Base-by-base conservation (phyloP, 2,888 invertebrate species). In the Brenthis hecate region DNA sequence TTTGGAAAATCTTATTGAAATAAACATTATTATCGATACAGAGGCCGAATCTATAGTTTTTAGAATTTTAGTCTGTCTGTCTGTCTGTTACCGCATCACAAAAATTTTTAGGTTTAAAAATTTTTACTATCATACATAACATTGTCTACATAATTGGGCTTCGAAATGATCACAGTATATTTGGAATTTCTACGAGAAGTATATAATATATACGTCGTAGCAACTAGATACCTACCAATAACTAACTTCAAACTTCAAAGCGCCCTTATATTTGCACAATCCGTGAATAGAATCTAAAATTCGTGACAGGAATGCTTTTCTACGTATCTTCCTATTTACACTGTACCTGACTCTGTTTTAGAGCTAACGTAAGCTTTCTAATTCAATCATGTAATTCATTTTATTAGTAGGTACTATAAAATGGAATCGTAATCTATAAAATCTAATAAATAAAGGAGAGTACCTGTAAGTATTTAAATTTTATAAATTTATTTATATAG, bases 251-350 rank as follows among this genome's bases (percentile, higher is more conserved):
- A 28, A 50, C 23, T 53, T 62, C 62, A 54, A 51, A 53, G 53
- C 51, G 36, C 36, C 3, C 13, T n/a, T 36, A 11, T 62, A 62
- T 53, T 51, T 53, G 61, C 28, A 51, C 51, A 32, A 32, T 16
- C 43, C 54, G 47, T 57, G 43, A 47, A 53, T 54, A 60, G 32
- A 54, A 16, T 55, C 55, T 54, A 14, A 54, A 66, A 19, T 66
- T 48, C 66, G 55, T 66, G 66, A 66, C 66, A 55, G 48, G 66
- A 60, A 60, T 66, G 55, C 19, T 66, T 54, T 16, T 57, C 56
- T 13, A 11, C 13, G n/a, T 47, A 43, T 36, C 57, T 57, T 28
- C 47, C 47, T 47, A 48, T 53, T 58, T 16, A 58, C 28, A 66
- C 23, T 58, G n/a, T 2, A 23, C 3, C 13, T 47, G 14, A 48